These are phyloP conservation scores for Apteryx owenii DNA, from an alignment of 2,113 vertebrate species.

Conservation along the genomic window DNA sequence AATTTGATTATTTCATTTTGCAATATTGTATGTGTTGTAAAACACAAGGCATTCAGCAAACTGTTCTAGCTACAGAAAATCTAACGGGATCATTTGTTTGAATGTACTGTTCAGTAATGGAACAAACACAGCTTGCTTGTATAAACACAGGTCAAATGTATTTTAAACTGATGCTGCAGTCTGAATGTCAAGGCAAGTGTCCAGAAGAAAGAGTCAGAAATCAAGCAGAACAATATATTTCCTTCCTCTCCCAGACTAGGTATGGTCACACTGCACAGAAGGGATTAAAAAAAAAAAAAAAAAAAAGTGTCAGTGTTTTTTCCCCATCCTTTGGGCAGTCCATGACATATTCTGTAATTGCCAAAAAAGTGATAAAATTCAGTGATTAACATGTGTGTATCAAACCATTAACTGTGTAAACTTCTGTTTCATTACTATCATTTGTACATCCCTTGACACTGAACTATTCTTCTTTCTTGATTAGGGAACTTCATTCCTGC, in stretches of 20 bases:
- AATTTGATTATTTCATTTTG: neutral
- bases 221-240: neutral
- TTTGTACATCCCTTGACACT: neutral
- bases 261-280: neutral
- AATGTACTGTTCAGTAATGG: neutral
- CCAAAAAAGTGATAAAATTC: neutral
- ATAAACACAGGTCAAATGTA: neutral
- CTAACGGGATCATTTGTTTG: neutral
- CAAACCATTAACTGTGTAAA: neutral
- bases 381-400: fast-evolving
- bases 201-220: neutral
- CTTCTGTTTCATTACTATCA: neutral
- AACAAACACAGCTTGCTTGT: neutral
- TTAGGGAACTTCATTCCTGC: neutral
- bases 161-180: neutral
- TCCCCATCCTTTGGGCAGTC: neutral
- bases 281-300: neutral
- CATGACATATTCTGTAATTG: neutral
- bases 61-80: neutral
- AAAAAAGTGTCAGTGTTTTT: neutral
- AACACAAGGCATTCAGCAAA: neutral
- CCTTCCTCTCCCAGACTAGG: neutral
- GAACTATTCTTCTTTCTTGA: neutral
- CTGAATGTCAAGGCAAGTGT: neutral
- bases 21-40: neutral